Percentiles rank a stretch among this genome's conserved stretches.
Conservation (phyloP, 1,140 invertebrate genomes). For the Chymomyza costata region DNA sequence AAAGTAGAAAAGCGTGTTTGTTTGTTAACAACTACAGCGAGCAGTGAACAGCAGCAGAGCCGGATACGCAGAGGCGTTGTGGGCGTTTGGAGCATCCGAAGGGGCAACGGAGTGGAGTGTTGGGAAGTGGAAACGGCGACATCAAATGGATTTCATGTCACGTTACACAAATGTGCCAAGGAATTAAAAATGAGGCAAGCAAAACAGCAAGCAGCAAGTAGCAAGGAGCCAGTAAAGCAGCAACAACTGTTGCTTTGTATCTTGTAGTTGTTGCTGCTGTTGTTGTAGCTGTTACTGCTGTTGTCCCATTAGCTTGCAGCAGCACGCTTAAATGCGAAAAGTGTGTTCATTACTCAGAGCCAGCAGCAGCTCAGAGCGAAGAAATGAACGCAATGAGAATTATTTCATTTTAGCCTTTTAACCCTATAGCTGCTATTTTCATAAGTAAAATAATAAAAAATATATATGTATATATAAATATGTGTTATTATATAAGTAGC, state of each 20-base stretch:
- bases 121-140: conserved; percentile 36
- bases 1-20: conserved; percentile 73
- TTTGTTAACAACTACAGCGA: conserved; percentile 65
- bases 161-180: conserved; percentile 71
- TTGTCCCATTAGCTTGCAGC: conserved; percentile 65
- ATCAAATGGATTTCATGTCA: conserved; percentile 73
- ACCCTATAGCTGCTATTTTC: too few relatives aligned
- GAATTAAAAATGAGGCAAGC: conserved; percentile 64
- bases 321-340: conserved; percentile 69
- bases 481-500: too few relatives aligned
- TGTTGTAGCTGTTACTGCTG: conserved; percentile 25
- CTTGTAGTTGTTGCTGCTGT: conserved; percentile 12
- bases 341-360: conserved; percentile 71
- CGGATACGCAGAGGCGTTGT: conserved; percentile 2
- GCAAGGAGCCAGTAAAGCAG: conserved; percentile 40
- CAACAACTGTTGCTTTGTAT: conserved; percentile 53
- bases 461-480: too few relatives aligned
- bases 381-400: conserved; percentile 61
- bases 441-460: too few relatives aligned
- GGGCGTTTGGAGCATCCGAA: too few relatives aligned
- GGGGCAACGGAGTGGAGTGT: conserved; percentile 1
- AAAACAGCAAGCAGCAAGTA: conserved; percentile 10
- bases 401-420: conserved; percentile 67
- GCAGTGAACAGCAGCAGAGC: conserved; percentile 14
- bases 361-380: too few relatives aligned